phyloP scores from a whole-genome alignment of 2,113 vertebrate genomes.

The Urocitellus parryii region DNA sequence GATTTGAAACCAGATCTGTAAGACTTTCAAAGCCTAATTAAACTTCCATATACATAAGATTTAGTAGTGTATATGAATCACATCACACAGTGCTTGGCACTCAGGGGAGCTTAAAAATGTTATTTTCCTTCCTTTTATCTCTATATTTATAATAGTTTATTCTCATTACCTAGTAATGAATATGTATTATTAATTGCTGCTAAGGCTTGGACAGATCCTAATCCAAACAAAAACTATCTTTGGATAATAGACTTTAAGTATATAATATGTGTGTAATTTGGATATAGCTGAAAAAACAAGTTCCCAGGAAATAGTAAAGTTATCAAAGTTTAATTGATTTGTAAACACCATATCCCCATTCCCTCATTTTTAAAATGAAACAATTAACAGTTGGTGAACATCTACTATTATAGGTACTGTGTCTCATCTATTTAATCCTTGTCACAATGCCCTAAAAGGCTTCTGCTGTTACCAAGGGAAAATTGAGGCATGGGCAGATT shows the following conservation, averaged over 20 bases:
- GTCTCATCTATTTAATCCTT: neutral
- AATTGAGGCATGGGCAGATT: neutral
- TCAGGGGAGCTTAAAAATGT: neutral
- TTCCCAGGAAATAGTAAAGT: neutral
- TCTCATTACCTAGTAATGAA: conserved; percentile 13
- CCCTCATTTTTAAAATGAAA: neutral
- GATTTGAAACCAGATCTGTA: neutral
- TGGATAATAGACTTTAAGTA: neutral
- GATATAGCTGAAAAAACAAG: neutral
- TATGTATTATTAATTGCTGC: neutral
- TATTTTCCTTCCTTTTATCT: neutral
- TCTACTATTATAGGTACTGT: neutral
- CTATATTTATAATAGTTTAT: neutral
- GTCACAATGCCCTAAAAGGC: neutral
- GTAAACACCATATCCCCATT: neutral
- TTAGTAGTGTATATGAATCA: neutral
- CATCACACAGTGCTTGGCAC: neutral
- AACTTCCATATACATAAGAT: neutral
- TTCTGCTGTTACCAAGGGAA: neutral
- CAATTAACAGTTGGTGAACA: neutral
- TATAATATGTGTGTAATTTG: neutral
- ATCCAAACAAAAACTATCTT: neutral
- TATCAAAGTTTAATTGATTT: neutral
- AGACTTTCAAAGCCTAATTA: neutral
- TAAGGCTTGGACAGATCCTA: neutral